These are phyloP conservation scores for Schizopygopsis malacanthus DNA, from an alignment of 2,797 vertebrate species.

Conservation along the genomic window DNA sequence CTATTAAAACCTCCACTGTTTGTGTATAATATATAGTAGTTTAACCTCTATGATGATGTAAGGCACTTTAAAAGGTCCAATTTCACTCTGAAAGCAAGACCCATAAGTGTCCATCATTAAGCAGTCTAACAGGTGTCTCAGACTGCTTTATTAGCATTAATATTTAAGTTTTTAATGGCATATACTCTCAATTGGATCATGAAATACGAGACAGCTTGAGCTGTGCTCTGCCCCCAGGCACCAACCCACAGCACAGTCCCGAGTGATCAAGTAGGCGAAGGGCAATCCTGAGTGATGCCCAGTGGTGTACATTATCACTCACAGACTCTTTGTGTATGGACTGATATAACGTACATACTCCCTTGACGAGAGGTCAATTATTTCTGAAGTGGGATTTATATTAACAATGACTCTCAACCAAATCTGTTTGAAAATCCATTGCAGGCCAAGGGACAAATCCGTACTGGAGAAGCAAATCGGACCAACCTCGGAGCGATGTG, in stretches of 20 bases:
- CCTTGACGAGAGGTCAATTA: constrained; percentile 56
- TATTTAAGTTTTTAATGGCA: constrained; percentile 48
- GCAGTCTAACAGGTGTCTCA: constrained; percentile 18
- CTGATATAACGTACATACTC: constrained; percentile 42
- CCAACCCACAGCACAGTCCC: constrained; percentile 20
- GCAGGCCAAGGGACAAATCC: neutral
- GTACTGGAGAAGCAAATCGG: constrained; percentile 37
- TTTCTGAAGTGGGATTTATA: constrained; percentile 47
- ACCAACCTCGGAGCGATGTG: constrained; percentile 28
- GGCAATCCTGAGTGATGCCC: constrained; percentile 41
- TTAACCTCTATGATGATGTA: neutral
- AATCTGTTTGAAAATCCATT: constrained; percentile 18
- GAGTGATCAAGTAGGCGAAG: constrained; percentile 16
- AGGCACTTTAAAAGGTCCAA: constrained; percentile 13
- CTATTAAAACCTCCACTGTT: neutral
- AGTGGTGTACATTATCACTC: constrained; percentile 50
- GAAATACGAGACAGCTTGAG: constrained; percentile 35
- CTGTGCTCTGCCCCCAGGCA: constrained; percentile 30
- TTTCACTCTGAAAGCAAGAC: constrained; percentile 4
- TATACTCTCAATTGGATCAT: constrained; percentile 21
- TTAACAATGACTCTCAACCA: constrained; percentile 28
- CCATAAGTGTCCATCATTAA: constrained; percentile 1
- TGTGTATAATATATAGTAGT: neutral
- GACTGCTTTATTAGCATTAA: constrained; percentile 35
- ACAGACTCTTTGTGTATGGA: constrained; percentile 38